Conservation (phyloP, 1,140 invertebrate genomes). For the Zaprionus tsacasi region DNA sequence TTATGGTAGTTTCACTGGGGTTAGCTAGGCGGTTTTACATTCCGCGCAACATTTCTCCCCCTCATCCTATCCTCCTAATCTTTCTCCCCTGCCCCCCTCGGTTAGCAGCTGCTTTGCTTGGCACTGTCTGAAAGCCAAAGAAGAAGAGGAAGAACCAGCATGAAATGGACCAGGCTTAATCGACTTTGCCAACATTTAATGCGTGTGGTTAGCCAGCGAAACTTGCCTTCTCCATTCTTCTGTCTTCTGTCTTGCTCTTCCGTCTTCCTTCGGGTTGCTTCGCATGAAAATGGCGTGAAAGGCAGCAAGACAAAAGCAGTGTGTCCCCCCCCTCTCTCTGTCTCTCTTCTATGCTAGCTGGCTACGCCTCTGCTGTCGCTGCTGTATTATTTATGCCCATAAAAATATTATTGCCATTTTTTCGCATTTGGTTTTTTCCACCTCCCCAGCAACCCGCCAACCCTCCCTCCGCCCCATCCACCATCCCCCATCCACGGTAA, state of each 20-base stretch:
- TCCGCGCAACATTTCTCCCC: neutral
- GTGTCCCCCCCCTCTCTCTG: neutral
- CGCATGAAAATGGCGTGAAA: slow-evolving; percentile 73
- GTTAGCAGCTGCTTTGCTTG: slow-evolving; percentile 44
- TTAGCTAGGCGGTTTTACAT: slow-evolving; percentile 6
- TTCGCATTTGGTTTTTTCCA: slow-evolving; percentile 76
- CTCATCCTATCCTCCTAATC: too few species aligned
- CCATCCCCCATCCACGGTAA: slow-evolving; percentile 11
- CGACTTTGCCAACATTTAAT: slow-evolving; percentile 80
- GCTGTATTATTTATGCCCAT: slow-evolving; percentile 79
- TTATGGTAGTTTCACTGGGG: slow-evolving; percentile 24
- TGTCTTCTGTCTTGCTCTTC: neutral
- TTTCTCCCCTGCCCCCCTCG: neutral
- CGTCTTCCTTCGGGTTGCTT: neutral
- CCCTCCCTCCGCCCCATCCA: neutral
- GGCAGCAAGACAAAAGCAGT: slow-evolving; percentile 33
- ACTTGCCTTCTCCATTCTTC: slow-evolving; percentile 2
- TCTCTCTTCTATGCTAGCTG: neutral
- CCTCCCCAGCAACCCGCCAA: neutral
- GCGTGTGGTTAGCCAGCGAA: slow-evolving; percentile 66
- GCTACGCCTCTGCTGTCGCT: slow-evolving; percentile 17
- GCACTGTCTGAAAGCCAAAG: slow-evolving; percentile 30
- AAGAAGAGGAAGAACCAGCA: slow-evolving; percentile 21
- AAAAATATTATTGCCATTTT: slow-evolving; percentile 83
- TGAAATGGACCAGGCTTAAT: slow-evolving; percentile 64